phyloP scores from a whole-genome alignment of 2,888 invertebrate genomes.

The Adineta ricciae region DNA sequence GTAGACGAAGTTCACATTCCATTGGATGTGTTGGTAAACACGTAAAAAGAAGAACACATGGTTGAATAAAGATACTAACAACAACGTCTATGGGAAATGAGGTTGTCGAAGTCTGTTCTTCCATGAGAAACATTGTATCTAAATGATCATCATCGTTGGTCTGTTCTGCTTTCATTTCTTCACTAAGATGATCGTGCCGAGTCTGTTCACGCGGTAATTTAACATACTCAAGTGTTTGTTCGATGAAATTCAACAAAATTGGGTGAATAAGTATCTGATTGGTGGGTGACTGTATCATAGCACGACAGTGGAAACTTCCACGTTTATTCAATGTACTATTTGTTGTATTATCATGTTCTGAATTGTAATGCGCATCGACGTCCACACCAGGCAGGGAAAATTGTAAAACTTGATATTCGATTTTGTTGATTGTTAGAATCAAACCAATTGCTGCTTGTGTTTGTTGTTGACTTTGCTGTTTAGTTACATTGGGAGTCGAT shows the following conservation, averaged over 20 bases:
- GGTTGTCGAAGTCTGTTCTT: slow-evolving; percentile 9
- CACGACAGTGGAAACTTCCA: slow-evolving; percentile 28
- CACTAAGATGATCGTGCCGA: neutral
- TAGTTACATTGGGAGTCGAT: slow-evolving; percentile 31
- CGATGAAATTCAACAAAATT: slow-evolving; percentile 86
- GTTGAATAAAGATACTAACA: slow-evolving; percentile 94
- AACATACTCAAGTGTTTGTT: slow-evolving; percentile 80
- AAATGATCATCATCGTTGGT: slow-evolving; percentile 36
- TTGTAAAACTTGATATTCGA: slow-evolving; percentile 20
- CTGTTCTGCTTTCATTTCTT: slow-evolving; percentile 38
- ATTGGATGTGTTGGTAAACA: slow-evolving; percentile 87
- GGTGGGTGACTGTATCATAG: slow-evolving; percentile 32
- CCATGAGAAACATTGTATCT: slow-evolving; percentile 14
- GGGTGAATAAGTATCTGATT: slow-evolving; percentile 88
- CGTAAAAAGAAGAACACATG: slow-evolving; percentile 86
- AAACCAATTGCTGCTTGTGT: neutral
- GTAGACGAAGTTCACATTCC: slow-evolving; percentile 85
- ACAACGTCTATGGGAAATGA: slow-evolving; percentile 94
- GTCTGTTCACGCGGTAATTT: slow-evolving; percentile 39
- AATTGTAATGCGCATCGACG: slow-evolving; percentile 41
- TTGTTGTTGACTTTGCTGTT: neutral
- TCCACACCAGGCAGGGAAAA: slow-evolving; percentile 46
- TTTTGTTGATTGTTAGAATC: neutral
- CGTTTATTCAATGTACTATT: slow-evolving; percentile 26
- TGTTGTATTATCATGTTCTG: slow-evolving; percentile 23